Base-by-base conservation (phyloP, 2,797 vertebrate genomes). In the Pyrocephalus nanus region DNA sequence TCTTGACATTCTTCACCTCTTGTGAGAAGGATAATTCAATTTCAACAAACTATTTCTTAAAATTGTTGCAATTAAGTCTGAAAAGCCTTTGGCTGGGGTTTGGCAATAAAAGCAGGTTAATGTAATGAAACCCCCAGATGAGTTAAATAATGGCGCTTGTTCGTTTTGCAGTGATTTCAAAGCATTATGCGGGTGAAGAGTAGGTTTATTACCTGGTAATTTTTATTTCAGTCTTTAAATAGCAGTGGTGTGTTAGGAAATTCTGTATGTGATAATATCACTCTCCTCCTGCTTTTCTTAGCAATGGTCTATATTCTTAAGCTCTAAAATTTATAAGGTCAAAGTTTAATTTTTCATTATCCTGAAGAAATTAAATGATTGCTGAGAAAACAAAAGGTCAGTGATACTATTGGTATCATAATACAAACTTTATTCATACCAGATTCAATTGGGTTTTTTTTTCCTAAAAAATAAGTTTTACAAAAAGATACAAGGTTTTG, bases 151-250 rank as follows among this genome's bases (percentile, higher is more conserved):
- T 94, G 69, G 29, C 61, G 75, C 94, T 94, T 96, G 77, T 97
- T 97, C 95, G 0, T 97, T 97, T 97, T 97, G 93, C 96, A 97
- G 96, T 96, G 96, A 96, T 96, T 96, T 96, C 89, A 96, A 95
- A 97, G 88, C 84, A 72, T 95, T 96, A 51, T 86, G 90, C 81
- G 90, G 81, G 79, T 87, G 95, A 96, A 94, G 78, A 96, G 85
- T 96, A 96, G 96, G 95, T 96, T 97, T 97, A 93, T 91, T 95
- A 86, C 71, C 83, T 94, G 95, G 93, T 96, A 96, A 96, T 94
- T 92, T 92, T 94, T 83, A 91, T 81, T 96, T 97, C 20, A 8
- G 32, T 93, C 84, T 91, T 93, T 90, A 82, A 77, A 84, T 93
- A 88, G 86, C 61, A 80, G 95, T 96, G 84, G 48, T 93, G 84